Conservation (phyloP, 2,888 invertebrate genomes). For the Congeria kusceri region DNA sequence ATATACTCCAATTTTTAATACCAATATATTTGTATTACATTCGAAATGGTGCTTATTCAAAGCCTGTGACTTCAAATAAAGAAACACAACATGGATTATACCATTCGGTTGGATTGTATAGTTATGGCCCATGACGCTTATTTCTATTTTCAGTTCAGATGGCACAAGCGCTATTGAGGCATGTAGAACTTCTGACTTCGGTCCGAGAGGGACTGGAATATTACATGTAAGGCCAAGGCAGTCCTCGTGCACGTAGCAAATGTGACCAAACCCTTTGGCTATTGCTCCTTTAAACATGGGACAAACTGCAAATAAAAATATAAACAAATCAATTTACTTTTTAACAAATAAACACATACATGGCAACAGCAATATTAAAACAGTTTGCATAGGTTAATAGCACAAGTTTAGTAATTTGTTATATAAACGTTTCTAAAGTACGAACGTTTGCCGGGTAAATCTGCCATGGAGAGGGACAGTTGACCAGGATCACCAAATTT, state of each 20-base stretch:
- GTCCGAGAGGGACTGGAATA: constrained; percentile 38
- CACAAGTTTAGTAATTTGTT: too few relatives aligned
- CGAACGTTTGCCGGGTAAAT: constrained; percentile 43
- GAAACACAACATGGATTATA: constrained; percentile 5
- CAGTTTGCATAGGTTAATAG: too few relatives aligned
- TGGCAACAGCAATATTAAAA: too few relatives aligned
- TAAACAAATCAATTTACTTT: too few relatives aligned
- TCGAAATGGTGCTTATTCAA: too few relatives aligned
- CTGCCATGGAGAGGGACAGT: constrained; percentile 35
- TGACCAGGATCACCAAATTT: constrained; percentile 39
- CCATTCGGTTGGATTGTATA: constrained; percentile 32
- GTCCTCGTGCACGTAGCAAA: constrained; percentile 62
- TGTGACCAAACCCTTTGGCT: constrained; percentile 55
- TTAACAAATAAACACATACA: too few relatives aligned
- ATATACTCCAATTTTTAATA: too few relatives aligned
- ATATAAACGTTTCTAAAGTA: too few relatives aligned
- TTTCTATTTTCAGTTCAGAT: constrained; percentile 4
- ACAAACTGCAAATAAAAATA: constrained; percentile 55
- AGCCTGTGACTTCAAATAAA: too few relatives aligned
- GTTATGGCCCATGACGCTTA: constrained; percentile 22
- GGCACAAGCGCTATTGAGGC: constrained; percentile 25
- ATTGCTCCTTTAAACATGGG: constrained; percentile 52
- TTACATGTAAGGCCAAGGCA: constrained; percentile 65
- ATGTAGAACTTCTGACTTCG: constrained; percentile 25
- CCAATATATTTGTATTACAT: too few relatives aligned